These are phyloP conservation scores for Zeuzera pyrina DNA, from an alignment of 2,888 invertebrate genomes.

Conservation along the genomic window DNA sequence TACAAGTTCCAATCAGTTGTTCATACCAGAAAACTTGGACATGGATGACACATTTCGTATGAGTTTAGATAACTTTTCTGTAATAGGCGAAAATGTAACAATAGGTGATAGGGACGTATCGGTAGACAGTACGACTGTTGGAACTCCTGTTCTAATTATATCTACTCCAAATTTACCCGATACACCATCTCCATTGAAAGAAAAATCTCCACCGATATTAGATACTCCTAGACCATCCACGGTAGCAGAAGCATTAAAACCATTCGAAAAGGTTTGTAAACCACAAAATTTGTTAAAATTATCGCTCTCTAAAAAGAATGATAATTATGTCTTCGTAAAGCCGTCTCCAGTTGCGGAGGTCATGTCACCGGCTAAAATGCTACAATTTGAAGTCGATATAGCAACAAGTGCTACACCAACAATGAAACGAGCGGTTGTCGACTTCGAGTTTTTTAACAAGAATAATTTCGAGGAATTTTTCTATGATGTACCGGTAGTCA, in stretches of 20 bases:
- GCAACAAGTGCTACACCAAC: slow-evolving; percentile 51
- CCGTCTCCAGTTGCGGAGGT: slow-evolving; percentile 51
- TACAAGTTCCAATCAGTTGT: slow-evolving; percentile 44
- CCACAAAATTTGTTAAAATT: slow-evolving; percentile 38
- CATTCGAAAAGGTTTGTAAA: slow-evolving; percentile 19
- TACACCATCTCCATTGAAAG: slow-evolving; percentile 14
- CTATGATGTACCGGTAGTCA: slow-evolving; percentile 26
- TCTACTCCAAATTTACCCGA: not conserved
- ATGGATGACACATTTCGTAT: slow-evolving; percentile 56
- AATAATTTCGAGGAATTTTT: slow-evolving; percentile 49
- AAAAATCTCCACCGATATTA: slow-evolving; percentile 23
- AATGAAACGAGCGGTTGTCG: slow-evolving; percentile 57
- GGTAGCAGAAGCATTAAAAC: slow-evolving; percentile 15
- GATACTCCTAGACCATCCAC: slow-evolving; percentile 45
- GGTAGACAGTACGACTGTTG: slow-evolving; percentile 26
- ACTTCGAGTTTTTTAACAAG: slow-evolving; percentile 58
- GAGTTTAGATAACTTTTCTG: slow-evolving; percentile 49
- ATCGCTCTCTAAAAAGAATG: slow-evolving; percentile 39
- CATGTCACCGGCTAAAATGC: slow-evolving; percentile 63
- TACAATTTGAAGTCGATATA: slow-evolving; percentile 52
- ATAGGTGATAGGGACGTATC: slow-evolving; percentile 37
- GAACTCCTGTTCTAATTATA: slow-evolving; percentile 22
- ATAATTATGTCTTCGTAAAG: slow-evolving; percentile 46
- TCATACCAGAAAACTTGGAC: slow-evolving; percentile 42
- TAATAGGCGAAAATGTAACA: slow-evolving; percentile 59